Conservation (phyloP, 2,888 invertebrate species). For the Rugalucina vietnamica region DNA sequence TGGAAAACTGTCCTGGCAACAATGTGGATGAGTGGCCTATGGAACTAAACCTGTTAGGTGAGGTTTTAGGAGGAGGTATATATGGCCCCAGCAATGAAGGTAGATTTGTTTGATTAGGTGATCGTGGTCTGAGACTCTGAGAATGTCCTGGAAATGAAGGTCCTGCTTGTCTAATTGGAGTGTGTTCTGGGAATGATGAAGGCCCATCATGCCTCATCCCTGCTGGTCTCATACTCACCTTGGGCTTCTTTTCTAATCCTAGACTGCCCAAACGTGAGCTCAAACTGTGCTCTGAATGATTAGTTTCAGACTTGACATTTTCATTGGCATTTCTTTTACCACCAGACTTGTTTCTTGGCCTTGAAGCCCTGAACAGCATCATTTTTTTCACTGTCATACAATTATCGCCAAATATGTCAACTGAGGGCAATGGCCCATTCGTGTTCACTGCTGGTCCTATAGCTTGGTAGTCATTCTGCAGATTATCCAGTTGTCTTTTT, state of each 20-base stretch:
- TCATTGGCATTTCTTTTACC: background rate
- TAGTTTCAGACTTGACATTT: background rate
- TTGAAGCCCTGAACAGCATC: background rate
- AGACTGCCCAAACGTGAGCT: background rate
- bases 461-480: background rate
- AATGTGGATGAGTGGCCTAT: no score
- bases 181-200: no score
- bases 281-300: background rate
- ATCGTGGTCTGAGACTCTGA: no score
- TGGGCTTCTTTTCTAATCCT: background rate
- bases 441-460: background rate
- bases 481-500: background rate
- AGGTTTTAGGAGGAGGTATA: background rate
- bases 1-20: background rate
- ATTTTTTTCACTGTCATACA: background rate
- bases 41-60: no score
- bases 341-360: background rate
- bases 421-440: background rate
- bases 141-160: no score
- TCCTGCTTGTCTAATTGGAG: no score
- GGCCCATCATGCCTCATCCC: background rate
- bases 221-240: background rate
- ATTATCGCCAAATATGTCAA: background rate
- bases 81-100: conserved; percentile 1
- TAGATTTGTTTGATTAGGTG: no score